Evolutionary conservation across 37 sponge, comb jelly and placozoan species (phyloP), one percentile per base, ranked within the genome.

Genomic region (Trichoplax adhaerens): DNA sequence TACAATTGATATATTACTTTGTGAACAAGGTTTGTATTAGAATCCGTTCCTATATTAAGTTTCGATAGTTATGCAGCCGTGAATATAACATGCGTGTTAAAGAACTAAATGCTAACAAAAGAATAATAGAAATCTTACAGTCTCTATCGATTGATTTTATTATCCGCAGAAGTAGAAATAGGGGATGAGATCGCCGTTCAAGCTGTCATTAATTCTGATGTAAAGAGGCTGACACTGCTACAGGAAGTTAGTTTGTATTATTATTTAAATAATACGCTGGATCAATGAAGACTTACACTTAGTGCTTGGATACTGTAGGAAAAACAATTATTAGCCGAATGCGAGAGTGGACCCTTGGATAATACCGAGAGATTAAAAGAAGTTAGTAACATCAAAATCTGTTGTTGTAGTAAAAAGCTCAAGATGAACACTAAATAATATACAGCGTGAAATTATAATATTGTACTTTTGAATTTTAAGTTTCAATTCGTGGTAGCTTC

Each of bases 1-100:
- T 0, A 82, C 83, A 65, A 95, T 95, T 6, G 96, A 95, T 62
- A 83, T 90, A 3, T 83, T 95, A 54, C 75, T 79, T 48, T 95
- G 96, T 75, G 96, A 95, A 58, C 96, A 95, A 80, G 86, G 86
- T 85, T 48, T 12, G 62, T 12, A 12, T 12, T 12, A 12, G 52
- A 66, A 5, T 52, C 12, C 72, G n/a, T 52, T 6, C 3, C 53
- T 52, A n/a, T 3, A 1, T 54, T 55, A 7, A 58, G 48, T 67
- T 51, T 67, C 54, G 70, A 56, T 8, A 52, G 0, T 0, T 66
- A 52, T 50, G 69, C 29, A 29, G 29, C 29, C 29, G 29, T 29
- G 29, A 29, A 29, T 29, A 29, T 29, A 29, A 29, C 29, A 2
- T 29, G 69, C 50, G 48, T 2, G 50, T 1, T 54, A 52, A 5